These are phyloP conservation scores for Anarrhichthys ocellatus DNA, from an alignment of 2,113 vertebrate species.

Conservation along the genomic window DNA sequence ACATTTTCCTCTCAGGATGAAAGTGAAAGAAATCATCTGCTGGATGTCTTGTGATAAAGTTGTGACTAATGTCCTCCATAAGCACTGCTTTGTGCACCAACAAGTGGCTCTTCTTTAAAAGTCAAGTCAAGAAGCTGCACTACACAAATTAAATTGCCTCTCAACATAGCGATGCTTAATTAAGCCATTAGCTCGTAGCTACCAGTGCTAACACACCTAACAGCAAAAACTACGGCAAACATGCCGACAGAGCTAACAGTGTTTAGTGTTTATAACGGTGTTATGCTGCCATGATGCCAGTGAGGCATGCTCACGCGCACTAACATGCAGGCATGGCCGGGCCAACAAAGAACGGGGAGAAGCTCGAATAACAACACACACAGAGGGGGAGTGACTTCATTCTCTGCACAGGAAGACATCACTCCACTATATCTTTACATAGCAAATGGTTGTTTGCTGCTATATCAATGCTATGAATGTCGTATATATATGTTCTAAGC, in stretches of 20 bases:
- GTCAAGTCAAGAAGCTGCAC: not conserved
- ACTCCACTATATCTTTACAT: not conserved
- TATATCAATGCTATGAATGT: not conserved
- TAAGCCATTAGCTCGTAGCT: not conserved
- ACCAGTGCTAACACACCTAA: not conserved
- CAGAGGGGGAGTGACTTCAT: not conserved
- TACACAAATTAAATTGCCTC: not conserved
- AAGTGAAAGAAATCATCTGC: slow-evolving; percentile 5
- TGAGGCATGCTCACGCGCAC: not conserved
- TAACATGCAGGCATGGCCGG: not conserved
- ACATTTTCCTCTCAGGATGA: not conserved
- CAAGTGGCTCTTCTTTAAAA: slow-evolving; percentile 17
- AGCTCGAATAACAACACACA: too few species aligned
- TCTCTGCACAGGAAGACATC: not conserved
- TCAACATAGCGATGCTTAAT: not conserved
- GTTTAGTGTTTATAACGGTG: too few species aligned
- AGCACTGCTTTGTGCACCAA: not conserved
- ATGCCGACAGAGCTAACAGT: not conserved
- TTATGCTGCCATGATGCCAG: too few species aligned
- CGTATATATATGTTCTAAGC: not conserved
- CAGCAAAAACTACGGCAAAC: not conserved
- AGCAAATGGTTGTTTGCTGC: not conserved
- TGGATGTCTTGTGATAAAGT: slow-evolving; percentile 13
- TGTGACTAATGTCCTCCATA: not conserved
- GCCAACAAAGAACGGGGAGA: not conserved